Evolutionary conservation across 2,797 vertebrate genomes (phyloP).

Genomic region (Lophotriccus pileatus): DNA sequence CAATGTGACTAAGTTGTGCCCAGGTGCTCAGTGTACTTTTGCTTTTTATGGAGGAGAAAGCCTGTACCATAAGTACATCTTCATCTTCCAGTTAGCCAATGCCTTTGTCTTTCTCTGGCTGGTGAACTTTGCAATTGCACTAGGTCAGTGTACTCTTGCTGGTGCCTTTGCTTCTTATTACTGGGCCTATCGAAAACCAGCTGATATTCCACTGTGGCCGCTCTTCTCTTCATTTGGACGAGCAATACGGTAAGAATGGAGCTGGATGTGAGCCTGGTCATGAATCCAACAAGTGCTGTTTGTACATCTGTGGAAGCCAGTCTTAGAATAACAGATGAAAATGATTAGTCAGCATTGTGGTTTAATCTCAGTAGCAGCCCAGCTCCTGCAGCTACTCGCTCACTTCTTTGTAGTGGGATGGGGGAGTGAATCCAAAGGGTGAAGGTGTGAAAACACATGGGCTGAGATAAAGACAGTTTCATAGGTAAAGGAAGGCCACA

Average conservation of each 20-base stretch:
- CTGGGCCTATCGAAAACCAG: slow-evolving; percentile 91
- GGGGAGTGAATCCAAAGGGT: background rate
- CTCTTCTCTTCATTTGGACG: slow-evolving; percentile 89
- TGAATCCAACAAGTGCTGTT: background rate
- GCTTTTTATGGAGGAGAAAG: slow-evolving; percentile 92
- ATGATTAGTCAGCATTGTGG: background rate
- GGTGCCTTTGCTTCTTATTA: slow-evolving; percentile 97
- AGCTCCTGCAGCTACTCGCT: accelerated
- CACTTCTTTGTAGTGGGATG: accelerated
- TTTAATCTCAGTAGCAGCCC: background rate
- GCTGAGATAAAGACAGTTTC: background rate
- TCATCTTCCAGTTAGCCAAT: slow-evolving; percentile 90
- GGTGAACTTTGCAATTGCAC: slow-evolving; percentile 90
- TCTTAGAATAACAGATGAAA: background rate
- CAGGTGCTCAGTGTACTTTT: slow-evolving; percentile 88
- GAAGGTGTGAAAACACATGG: accelerated
- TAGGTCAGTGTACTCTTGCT: slow-evolving; percentile 96
- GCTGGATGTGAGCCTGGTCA: background rate
- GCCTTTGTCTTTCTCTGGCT: slow-evolving; percentile 93
- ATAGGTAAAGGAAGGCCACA: background rate
- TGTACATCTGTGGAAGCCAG: background rate
- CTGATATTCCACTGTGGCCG: slow-evolving; percentile 88
- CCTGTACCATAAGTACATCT: slow-evolving; percentile 86
- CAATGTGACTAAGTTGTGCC: slow-evolving; percentile 83
- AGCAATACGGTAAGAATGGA: slow-evolving; percentile 83